Base-by-base conservation (phyloP, 2,797 vertebrate genomes). In the Fistularia commersonii region DNA sequence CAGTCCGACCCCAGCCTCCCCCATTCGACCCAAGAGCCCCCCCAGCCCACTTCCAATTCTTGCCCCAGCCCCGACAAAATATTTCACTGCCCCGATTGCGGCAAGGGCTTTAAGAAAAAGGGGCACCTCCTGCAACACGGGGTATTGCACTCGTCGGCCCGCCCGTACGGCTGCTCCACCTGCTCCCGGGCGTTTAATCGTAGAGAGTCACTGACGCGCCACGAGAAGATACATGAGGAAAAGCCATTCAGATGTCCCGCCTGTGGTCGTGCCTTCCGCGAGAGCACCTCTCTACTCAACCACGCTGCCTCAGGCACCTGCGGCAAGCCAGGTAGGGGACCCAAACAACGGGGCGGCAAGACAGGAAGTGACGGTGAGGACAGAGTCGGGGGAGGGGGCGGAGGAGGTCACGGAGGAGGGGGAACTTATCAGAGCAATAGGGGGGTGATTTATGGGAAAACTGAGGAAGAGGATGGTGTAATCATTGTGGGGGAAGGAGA, bases 121-220 rank as follows among this genome's bases (percentile, higher is more conserved):
- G 94, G 94, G 13, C 95, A 96, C 75, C 90, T 98, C 72, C 92
- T 96, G 51, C 95, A 96, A 84, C 95, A 98, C 76, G 93, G 95
- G 77, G 89, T 96, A 47, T 91, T 95, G 69, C 95, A 97, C 81
- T 95, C 93, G 0, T 92, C 93, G 3, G 92, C 94, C 56, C 85
- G 95, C 56, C 95, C 95, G 1, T 96, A 94, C 37, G 93, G 93
- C 71, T 98, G 95, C 76, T 90, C 90, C 48, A 92, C 93, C 61
- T 98, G 95, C 33, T 94, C 93, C 63, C 93, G 94, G 67, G 90
- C 93, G 66, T 98, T 97, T 87, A 98, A 96, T 86, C 94, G 95
- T 60, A 93, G 94, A 60, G 95, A 96, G 82, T 96, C 95, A 76
- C 91, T 98, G 77, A 95, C 95, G 66, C 92, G 95, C 39, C 95